Conservation (phyloP, 2,888 invertebrate genomes). For the Rhagonycha fulva region DNA sequence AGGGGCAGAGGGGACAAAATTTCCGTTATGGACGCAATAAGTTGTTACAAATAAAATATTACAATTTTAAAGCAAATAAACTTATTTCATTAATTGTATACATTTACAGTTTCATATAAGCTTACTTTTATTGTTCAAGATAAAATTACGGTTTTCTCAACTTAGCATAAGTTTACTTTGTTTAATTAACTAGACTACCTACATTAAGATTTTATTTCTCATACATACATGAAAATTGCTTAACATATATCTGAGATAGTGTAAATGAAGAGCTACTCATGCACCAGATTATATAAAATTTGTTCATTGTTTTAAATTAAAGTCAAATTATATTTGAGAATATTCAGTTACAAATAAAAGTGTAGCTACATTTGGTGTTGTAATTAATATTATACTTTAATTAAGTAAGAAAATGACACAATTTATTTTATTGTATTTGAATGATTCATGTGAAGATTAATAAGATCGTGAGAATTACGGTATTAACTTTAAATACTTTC, state of each 20-base stretch:
- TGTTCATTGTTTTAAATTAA: not conserved
- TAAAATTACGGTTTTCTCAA: not conserved
- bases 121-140: not conserved
- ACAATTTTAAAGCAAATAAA: not conserved
- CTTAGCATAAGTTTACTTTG: not conserved
- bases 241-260: not conserved
- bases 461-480: not conserved
- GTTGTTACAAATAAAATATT: not conserved
- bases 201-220: not conserved
- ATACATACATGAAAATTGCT: not conserved
- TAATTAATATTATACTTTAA: not conserved
- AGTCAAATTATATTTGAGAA: not conserved
- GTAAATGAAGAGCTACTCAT: not conserved
- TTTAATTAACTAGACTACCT: not conserved
- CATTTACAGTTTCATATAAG: not conserved
- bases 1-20: not conserved
- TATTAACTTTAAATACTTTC: not conserved
- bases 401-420: slow-evolving; percentile 1
- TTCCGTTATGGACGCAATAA: not conserved
- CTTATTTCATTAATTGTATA: not conserved
- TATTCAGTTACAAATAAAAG: not conserved
- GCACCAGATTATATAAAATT: not conserved
- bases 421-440: not conserved
- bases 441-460: not conserved
- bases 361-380: not conserved